These are phyloP conservation scores for Neuroterus valhalla DNA, from an alignment of 1,140 invertebrate species.

Conservation along the genomic window DNA sequence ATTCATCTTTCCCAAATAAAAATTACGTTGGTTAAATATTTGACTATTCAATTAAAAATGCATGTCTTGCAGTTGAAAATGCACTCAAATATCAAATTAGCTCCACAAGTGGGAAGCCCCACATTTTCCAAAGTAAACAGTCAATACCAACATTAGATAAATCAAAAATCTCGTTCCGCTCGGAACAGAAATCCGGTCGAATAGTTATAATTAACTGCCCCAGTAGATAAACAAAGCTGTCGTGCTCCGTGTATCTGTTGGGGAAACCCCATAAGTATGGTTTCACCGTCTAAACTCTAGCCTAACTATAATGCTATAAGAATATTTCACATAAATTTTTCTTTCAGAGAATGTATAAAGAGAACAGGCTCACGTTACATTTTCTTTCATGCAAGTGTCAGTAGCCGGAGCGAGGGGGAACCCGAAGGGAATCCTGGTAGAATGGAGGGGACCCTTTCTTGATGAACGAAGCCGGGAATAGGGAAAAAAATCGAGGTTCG, in stretches of 20 bases:
- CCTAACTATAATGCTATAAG: neutral
- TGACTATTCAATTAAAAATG: too few relatives aligned
- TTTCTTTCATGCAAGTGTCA: slow-evolving; percentile 13
- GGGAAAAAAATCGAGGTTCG: neutral
- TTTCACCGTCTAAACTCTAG: neutral
- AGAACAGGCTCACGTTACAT: slow-evolving; percentile 14
- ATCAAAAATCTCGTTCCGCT: neutral
- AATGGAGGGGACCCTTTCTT: neutral
- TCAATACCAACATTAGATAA: slow-evolving; percentile 6
- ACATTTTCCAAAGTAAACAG: slow-evolving; percentile 18
- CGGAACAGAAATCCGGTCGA: neutral
- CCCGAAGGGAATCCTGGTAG: neutral
- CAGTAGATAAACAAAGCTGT: slow-evolving; percentile 11
- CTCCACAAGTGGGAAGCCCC: neutral
- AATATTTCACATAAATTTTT: slow-evolving; percentile 8
- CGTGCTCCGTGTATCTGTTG: neutral
- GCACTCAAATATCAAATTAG: neutral
- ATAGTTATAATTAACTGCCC: slow-evolving; percentile 7
- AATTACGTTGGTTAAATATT: too few relatives aligned
- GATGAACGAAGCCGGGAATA: slow-evolving; percentile 5
- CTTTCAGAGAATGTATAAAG: neutral
- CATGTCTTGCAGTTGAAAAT: too few relatives aligned
- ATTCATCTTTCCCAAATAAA: too few relatives aligned
- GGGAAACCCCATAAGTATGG: neutral
- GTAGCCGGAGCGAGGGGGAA: neutral